Evolutionary conservation across 1,140 invertebrate genomes (phyloP).

Genomic region (Caenorhabditis remanei): DNA sequence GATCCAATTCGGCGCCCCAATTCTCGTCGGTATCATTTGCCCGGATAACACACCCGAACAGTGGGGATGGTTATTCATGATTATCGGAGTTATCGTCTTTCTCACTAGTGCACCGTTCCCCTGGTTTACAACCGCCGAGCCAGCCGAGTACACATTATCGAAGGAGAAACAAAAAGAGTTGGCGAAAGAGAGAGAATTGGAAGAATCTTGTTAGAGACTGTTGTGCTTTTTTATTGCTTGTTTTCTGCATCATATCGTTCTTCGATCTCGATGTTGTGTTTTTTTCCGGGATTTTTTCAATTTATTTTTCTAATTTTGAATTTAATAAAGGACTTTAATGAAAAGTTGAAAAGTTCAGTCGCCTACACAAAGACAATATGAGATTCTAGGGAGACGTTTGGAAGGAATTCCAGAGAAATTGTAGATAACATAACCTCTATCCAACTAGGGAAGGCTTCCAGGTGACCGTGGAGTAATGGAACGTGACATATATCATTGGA

Average conservation of each 20-base stretch:
- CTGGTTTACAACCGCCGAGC: conserved; percentile 45
- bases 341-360: no score
- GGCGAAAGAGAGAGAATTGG: conserved; percentile 4
- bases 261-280: conserved; percentile 13
- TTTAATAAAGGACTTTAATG: no score
- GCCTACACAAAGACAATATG: no score
- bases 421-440: no score
- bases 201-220: not conserved
- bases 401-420: no score
- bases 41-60: conserved; percentile 43
- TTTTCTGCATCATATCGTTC: conserved; percentile 29
- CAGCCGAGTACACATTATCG: conserved; percentile 6
- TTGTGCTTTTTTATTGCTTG: not conserved
- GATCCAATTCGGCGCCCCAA: conserved; percentile 45
- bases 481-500: no score
- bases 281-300: no score
- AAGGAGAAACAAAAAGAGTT: not conserved
- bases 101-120: conserved; percentile 34
- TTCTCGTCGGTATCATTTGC: conserved; percentile 43
- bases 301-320: no score
- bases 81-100: conserved; percentile 15
- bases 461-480: no score
- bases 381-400: no score
- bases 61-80: conserved; percentile 47
- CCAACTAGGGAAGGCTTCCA: no score